A percentile compares a stretch with the other conserved stretches of the same genome.
Evolutionary conservation across 2,888 invertebrate species (phyloP).

Genomic region (Bedellia somnulentella): DNA sequence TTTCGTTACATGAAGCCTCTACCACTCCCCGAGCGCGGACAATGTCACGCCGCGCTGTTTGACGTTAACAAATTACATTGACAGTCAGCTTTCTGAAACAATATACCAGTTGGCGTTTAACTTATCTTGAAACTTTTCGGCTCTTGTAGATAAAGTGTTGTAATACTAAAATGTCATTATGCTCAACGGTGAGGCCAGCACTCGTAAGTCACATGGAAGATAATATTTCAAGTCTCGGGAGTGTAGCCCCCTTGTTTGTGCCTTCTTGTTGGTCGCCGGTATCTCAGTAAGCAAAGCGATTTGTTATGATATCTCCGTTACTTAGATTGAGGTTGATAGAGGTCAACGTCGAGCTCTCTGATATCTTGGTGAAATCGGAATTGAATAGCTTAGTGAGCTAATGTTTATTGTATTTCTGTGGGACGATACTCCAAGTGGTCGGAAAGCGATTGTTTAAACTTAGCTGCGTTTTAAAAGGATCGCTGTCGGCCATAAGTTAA

Average conservation of each 20-base stretch:
- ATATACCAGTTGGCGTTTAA: constrained; percentile 57
- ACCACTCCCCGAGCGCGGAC: too few species aligned
- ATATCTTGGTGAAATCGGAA: constrained; percentile 2
- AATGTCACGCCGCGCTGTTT: constrained; percentile 18
- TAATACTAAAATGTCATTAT: constrained; percentile 60
- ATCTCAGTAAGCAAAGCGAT: constrained; percentile 43
- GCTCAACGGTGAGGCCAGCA: constrained; percentile 33
- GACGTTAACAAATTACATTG: constrained; percentile 57
- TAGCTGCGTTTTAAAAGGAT: too few species aligned
- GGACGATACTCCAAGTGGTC: too few species aligned
- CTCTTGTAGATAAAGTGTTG: constrained; percentile 54
- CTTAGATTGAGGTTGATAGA: constrained; percentile 44
- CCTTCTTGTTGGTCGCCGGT: constrained; percentile 30
- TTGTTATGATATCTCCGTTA: constrained; percentile 50
- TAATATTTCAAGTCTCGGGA: constrained; percentile 46
- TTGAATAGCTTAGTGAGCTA: not conserved
- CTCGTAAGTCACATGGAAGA: constrained; percentile 38
- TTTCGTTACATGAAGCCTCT: constrained; percentile 37
- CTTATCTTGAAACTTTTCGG: constrained; percentile 54
- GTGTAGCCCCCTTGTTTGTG: constrained; percentile 2
- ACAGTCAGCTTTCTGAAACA: constrained; percentile 55
- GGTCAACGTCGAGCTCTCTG: constrained; percentile 25
- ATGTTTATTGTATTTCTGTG: not conserved
- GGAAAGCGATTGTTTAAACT: too few species aligned
- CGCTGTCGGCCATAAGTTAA: too few species aligned